Evolutionary conservation across 1,140 invertebrate genomes (phyloP).

Genomic region (Ostrea denselamellosa): DNA sequence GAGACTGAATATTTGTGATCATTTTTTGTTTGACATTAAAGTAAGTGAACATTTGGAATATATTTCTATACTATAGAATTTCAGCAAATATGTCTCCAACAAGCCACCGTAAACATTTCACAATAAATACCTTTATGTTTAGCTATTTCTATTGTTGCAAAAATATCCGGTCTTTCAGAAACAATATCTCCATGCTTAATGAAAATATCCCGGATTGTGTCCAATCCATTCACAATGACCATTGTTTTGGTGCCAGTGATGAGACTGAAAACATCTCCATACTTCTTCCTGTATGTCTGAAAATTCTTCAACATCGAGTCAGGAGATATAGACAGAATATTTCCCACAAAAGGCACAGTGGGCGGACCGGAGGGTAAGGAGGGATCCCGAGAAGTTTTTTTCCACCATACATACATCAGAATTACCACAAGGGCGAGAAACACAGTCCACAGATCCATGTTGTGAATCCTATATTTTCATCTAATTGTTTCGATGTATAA

Average conservation of each 20-base stretch:
- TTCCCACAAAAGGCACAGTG: slow-evolving; percentile 50
- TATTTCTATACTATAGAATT: too few relatives aligned
- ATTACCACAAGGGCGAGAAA: slow-evolving; percentile 1
- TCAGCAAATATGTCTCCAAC: too few relatives aligned
- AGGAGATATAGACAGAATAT: slow-evolving; percentile 36
- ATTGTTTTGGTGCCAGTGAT: slow-evolving; percentile 51
- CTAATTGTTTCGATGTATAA: too few relatives aligned
- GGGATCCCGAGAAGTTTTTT: neutral
- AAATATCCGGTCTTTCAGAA: slow-evolving; percentile 55
- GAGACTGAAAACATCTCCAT: slow-evolving; percentile 60
- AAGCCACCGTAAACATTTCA: too few relatives aligned
- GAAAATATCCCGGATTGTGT: slow-evolving; percentile 57
- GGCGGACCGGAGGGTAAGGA: slow-evolving; percentile 54
- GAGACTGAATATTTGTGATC: too few relatives aligned
- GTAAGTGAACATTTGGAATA: slow-evolving; percentile 54
- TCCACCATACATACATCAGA: slow-evolving; percentile 37
- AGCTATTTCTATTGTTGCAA: slow-evolving; percentile 45
- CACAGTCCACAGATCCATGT: slow-evolving; percentile 6
- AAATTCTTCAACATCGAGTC: slow-evolving; percentile 37
- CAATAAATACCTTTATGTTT: slow-evolving; percentile 56
- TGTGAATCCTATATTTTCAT: too few relatives aligned
- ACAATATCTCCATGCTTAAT: slow-evolving; percentile 54
- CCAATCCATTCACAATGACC: slow-evolving; percentile 58
- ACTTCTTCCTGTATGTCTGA: slow-evolving; percentile 41
- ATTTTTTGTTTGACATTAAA: too few relatives aligned